Evolutionary conservation across 2,113 vertebrate genomes (phyloP), one percentile per base, ranked within the genome.

Genomic region (Rostratula benghalensis): DNA sequence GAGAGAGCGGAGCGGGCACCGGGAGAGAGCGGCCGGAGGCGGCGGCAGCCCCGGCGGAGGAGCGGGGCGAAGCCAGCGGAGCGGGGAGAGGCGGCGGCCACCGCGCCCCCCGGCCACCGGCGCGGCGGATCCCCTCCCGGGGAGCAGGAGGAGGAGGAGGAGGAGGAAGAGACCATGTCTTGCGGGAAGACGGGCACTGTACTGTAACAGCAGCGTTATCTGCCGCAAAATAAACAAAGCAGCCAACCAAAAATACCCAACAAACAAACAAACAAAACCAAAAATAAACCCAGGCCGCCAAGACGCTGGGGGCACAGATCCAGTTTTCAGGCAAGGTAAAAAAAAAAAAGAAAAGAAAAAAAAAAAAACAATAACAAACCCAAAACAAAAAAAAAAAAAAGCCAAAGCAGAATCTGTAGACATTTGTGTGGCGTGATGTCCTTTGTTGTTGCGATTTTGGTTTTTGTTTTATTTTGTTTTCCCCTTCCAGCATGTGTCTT

Each of bases 221-320:
- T 63, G 89, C 96, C 73, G 88, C 92, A 65, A 75, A 69, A 90
- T 89, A 96, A 91, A 93, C 81, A 80, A 89, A 89, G 75, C 91
- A 48, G 75, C 87, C 86, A 79, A 75, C 73, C 83, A 87, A 76
- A 94, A 71, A 85, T 61, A 82, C 46, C 74, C 69, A 91, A 82
- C 89, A 92, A 94, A 94, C 92, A 83, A 94, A 59, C 50, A 92
- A 92, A 8, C 22, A 35, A 59, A 20, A 43, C 41, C 16, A 31
- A 56, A 56, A 56, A 31, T 64, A 68, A 56, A 51, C 91, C 71
- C 82, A 22, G 70, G 50, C 87, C 92, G 28, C 69, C 89, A 74
- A 90, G 95, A 95, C 92, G 94, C 95, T 92, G 95, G 89, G 93
- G 95, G 94, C n/a, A n/a, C 95, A 92, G 69, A 95, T 77, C 91